A percentile compares a stretch with the other conserved stretches of the same genome.
phyloP scores from a whole-genome alignment of 2,113 vertebrate species.

The Callorhinus ursinus region DNA sequence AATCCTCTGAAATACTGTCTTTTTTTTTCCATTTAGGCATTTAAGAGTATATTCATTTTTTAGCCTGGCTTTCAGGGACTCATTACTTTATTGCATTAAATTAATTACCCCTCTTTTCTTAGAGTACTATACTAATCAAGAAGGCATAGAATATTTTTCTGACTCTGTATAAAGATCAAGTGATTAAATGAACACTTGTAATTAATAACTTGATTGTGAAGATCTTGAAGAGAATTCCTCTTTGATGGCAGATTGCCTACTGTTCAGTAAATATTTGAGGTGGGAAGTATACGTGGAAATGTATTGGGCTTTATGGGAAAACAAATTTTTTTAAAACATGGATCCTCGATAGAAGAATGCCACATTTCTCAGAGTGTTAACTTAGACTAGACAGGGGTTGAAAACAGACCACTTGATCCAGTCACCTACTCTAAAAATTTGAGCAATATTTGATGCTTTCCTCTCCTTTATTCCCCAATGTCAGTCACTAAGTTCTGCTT shows the following conservation, averaged over 20 bases:
- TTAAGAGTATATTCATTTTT: slow-evolving; percentile 3
- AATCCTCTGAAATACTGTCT: slow-evolving; percentile 36
- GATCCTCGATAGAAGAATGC: not conserved
- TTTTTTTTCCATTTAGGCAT: slow-evolving; percentile 30
- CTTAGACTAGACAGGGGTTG: not conserved
- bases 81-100: not conserved
- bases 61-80: not conserved
- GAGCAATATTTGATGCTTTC: not conserved
- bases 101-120: not conserved
- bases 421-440: not conserved
- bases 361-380: not conserved
- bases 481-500: not conserved
- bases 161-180: not conserved
- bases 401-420: not conserved
- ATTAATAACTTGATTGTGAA: not conserved
- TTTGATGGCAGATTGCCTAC: not conserved
- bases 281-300: not conserved
- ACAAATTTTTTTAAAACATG: not conserved
- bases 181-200: slow-evolving; percentile 3
- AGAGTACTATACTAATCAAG: not conserved
- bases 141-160: slow-evolving; percentile 11
- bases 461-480: not conserved
- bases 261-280: slow-evolving; percentile 18
- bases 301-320: not conserved
- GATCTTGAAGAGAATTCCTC: slow-evolving; percentile 10